A percentile compares a stretch with the other conserved stretches of the same genome.
phyloP scores from a whole-genome alignment of 2,888 invertebrate genomes.

The Alentia gelatinosa region DNA sequence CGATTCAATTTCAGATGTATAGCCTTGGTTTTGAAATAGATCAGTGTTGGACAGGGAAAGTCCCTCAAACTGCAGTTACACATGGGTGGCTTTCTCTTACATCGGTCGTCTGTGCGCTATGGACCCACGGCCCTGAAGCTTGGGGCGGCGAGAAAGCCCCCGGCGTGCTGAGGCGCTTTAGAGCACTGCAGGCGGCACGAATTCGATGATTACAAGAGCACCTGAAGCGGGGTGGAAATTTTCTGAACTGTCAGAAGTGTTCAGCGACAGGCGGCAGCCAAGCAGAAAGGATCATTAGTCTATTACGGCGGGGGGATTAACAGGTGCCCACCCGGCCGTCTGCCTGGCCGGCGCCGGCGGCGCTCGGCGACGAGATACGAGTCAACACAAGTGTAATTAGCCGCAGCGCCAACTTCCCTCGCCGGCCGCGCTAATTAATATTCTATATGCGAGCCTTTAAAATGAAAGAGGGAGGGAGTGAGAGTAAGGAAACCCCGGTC shows the following conservation, averaged over 20 bases:
- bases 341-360: not conserved
- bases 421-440: not conserved
- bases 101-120: too few species aligned
- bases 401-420: not conserved
- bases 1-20: too few species aligned
- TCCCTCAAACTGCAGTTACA: too few species aligned
- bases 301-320: not conserved
- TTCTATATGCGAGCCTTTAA: not conserved
- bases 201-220: not conserved
- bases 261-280: not conserved
- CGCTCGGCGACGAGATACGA: not conserved
- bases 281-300: conserved; percentile 9
- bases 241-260: not conserved
- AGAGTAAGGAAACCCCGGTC: not conserved
- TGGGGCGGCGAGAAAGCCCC: too few species aligned
- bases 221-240: not conserved
- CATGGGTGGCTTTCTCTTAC: too few species aligned
- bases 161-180: too few species aligned
- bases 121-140: too few species aligned
- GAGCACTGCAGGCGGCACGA: too few species aligned
- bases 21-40: too few species aligned
- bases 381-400: not conserved
- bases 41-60: too few species aligned
- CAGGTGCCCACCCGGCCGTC: not conserved
- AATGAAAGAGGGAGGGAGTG: not conserved